Evolutionary conservation across 2,797 vertebrate genomes (phyloP), one percentile per base, ranked within the genome.

Genomic region (Poeciliopsis gracilis): DNA sequence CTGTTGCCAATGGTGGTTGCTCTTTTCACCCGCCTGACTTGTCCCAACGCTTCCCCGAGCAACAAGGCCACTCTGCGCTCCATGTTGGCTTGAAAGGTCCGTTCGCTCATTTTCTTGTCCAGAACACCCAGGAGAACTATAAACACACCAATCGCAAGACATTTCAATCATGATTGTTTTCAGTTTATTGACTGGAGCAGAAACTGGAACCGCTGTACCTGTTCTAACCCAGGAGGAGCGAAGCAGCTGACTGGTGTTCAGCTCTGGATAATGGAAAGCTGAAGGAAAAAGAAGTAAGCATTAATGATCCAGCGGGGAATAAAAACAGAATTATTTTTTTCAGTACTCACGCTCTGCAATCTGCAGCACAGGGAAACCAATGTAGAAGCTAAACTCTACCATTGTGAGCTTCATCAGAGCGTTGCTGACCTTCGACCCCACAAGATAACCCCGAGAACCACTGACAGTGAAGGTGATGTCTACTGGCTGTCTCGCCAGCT

Each of bases 361-460:
- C 90, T 98, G 97, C 83, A 97, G 96, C 25, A 98, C 97, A 0
- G 98, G 98, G 88, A 97, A 99, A 43, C 97, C 97, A 94, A 99
- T 94, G 83, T 98, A 99, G 93, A 98, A 99, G 91, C 98, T 99
- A 95, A 98, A 99, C 84, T 99, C 98, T 89, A 99, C 98, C 90
- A 96, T 89, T 0, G 96, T 98, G 84, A 99, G 94, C 88, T 96
- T 97, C 86, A 97, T 95, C 75, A 99, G 95, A 74, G 95, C 93
- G 77, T 95, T 93, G 53, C 98, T 99, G 91, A 99, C 96, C 89
- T 97, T 96, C 0, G 97, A 97, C 2, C 98, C 98, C 0, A 94
- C 94, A 80, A 98, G 87, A 86, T 96, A 97, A 67, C 97, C 97
- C 0, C 70, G 83, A 0, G 87, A 57, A 43, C 95, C 94, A 28